Evolutionary conservation across 2,797 vertebrate species (phyloP).

Genomic region (Cygnus olor): DNA sequence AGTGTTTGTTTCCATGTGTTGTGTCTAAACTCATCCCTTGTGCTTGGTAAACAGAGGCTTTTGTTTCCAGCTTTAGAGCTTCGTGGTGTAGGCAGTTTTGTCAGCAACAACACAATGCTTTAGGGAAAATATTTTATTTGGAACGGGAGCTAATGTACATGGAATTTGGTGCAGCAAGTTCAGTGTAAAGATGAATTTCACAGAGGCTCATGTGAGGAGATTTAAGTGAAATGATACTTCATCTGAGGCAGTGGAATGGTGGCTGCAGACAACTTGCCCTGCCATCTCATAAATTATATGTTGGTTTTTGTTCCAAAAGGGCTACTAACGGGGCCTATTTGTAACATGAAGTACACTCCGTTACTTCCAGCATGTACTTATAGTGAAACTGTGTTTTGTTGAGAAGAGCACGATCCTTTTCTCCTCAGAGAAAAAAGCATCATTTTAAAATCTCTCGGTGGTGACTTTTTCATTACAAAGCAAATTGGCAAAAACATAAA

Average conservation of each 20-base stretch:
- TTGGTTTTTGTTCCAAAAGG: neutral
- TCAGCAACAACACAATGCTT: neutral
- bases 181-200: neutral
- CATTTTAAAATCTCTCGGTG: neutral
- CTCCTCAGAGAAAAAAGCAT: neutral
- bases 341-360: accelerated
- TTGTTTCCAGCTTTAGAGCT: neutral
- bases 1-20: neutral
- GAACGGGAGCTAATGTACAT: neutral
- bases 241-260: neutral
- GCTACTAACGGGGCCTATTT: neutral
- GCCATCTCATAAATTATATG: neutral
- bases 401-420: neutral
- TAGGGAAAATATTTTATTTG: neutral
- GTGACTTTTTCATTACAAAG: neutral
- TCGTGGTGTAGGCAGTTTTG: neutral
- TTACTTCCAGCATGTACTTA: neutral
- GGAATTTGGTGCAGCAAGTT: neutral
- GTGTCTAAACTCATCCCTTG: neutral
- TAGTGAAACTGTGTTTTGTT: neutral
- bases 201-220: neutral
- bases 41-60: neutral
- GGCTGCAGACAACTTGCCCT: neutral
- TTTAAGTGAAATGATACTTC: neutral
- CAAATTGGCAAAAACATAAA: neutral